These are phyloP conservation scores for Isotomurus palustris DNA, from an alignment of 2,888 invertebrate genomes.

Conservation along the genomic window DNA sequence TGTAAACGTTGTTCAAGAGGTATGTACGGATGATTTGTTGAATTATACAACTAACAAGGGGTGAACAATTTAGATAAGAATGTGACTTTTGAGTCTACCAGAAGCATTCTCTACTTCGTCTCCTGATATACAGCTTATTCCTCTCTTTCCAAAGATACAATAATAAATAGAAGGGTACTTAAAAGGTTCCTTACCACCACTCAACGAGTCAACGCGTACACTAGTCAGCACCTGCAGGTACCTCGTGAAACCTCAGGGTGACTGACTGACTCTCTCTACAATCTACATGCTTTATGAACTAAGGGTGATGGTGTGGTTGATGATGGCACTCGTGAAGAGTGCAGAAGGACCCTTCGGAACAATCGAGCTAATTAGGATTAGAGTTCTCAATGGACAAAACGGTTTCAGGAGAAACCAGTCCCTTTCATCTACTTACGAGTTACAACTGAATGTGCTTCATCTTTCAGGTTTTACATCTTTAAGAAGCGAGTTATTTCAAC, in stretches of 20 bases:
- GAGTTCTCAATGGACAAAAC: constrained; percentile 19
- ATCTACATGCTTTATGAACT: constrained; percentile 2
- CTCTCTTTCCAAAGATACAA: no score
- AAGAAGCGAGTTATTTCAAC: no score
- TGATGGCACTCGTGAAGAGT: not conserved
- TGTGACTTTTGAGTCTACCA: no score
- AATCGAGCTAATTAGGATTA: constrained; percentile 40
- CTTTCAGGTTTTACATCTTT: no score
- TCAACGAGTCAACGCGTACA: constrained; percentile 37
- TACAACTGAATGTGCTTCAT: no score
- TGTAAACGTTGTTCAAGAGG: not conserved
- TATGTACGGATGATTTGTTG: constrained; percentile 7
- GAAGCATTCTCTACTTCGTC: no score
- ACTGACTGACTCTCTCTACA: not conserved
- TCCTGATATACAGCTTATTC: no score
- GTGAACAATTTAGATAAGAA: no score
- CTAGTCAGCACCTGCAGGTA: constrained; percentile 40
- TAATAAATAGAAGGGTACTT: no score
- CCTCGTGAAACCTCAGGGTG: not conserved
- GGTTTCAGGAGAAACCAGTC: no score
- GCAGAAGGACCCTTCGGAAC: constrained; percentile 18
- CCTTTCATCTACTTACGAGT: no score
- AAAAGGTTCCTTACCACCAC: no score
- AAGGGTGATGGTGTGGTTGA: not conserved
- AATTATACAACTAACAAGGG: constrained; percentile 8